Conservation (phyloP, 2,888 invertebrate genomes). For the Argyresthia albistria region DNA sequence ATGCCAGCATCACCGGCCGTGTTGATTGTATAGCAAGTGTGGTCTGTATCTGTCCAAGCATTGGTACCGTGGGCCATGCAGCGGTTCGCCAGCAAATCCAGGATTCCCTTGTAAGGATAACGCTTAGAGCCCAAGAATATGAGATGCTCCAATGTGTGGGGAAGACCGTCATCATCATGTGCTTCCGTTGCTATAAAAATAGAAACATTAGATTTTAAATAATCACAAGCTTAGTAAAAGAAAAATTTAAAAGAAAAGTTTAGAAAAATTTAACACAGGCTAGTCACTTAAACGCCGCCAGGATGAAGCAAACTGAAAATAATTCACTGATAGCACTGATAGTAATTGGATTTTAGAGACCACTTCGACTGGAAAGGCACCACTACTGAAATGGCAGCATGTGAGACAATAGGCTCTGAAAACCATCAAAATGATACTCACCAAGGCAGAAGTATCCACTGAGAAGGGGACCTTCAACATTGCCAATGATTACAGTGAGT, state of each 20-base stretch:
- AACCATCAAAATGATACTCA: slow-evolving; percentile 40
- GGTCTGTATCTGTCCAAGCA: slow-evolving; percentile 90
- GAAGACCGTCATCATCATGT: slow-evolving; percentile 91
- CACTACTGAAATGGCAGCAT: no score
- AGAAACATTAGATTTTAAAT: slow-evolving; percentile 1
- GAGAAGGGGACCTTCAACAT: slow-evolving; percentile 92
- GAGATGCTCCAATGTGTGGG: slow-evolving; percentile 93
- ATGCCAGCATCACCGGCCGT: slow-evolving; percentile 90
- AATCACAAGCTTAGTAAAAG: no score
- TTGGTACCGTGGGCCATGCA: slow-evolving; percentile 94
- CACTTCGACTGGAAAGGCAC: no score
- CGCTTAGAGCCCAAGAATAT: slow-evolving; percentile 92
- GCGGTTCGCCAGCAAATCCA: slow-evolving; percentile 90
- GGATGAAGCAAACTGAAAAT: no score
- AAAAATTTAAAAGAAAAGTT: no score
- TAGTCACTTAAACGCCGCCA: no score
- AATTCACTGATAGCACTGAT: no score
- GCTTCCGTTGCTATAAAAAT: slow-evolving; percentile 85
- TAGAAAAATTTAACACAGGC: no score
- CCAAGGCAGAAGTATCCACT: slow-evolving; percentile 91
- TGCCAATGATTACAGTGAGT: slow-evolving; percentile 85
- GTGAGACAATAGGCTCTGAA: no score
- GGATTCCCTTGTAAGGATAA: slow-evolving; percentile 91
- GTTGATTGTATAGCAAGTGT: slow-evolving; percentile 91
- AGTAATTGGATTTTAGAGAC: no score